A percentile compares a stretch with the other conserved stretches of the same genome.
These are phyloP conservation scores for Apodemus agrarius DNA, from an alignment of 2,797 vertebrate genomes.

Conservation along the genomic window DNA sequence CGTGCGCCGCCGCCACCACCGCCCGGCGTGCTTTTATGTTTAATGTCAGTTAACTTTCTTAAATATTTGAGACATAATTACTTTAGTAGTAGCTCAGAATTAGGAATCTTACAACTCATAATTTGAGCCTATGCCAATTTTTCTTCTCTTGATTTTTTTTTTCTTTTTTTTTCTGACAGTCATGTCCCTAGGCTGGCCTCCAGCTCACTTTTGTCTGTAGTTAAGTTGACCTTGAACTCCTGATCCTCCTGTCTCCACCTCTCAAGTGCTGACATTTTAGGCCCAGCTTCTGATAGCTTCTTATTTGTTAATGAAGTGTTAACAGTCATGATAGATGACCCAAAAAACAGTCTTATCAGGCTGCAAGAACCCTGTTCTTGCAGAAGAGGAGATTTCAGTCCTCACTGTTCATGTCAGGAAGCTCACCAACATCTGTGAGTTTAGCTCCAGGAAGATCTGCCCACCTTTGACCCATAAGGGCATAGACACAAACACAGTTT, in stretches of 20 bases:
- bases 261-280: background rate
- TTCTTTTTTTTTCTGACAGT: background rate
- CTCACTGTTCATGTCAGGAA: background rate
- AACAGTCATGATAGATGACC: background rate
- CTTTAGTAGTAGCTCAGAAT: background rate
- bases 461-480: background rate
- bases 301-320: constrained; percentile 34
- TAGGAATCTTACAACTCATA: background rate
- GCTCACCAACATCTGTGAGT: background rate
- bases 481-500: background rate
- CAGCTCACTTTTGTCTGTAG: background rate
- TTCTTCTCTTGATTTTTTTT: background rate
- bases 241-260: background rate
- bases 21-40: background rate
- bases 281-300: background rate
- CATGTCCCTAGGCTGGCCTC: background rate
- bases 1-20: too few relatives aligned
- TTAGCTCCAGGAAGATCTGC: background rate
- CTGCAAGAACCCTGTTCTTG: background rate
- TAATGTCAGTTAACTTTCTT: background rate
- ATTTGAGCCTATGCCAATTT: background rate
- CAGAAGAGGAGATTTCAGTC: background rate
- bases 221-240: background rate
- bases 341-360: background rate
- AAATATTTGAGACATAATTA: constrained; percentile 19